A percentile compares a stretch with the other conserved stretches of the same genome.
Conservation (phyloP, 2,888 invertebrate genomes). For the Phalera bucephala region DNA sequence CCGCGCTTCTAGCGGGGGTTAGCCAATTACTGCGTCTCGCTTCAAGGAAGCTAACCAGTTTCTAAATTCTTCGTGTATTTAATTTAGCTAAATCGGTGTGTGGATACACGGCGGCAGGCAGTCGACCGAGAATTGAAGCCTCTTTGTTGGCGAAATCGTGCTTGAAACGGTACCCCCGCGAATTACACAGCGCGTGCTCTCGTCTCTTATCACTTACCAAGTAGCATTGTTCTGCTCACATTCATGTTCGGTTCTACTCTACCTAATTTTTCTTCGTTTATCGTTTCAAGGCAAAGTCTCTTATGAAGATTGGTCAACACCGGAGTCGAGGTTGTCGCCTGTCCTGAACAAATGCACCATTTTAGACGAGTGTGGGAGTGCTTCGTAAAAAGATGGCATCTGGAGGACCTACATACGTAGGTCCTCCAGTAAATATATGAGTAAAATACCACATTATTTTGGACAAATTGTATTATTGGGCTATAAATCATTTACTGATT, state of each 20-base stretch:
- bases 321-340: conserved; percentile 2
- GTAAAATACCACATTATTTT: too few species aligned
- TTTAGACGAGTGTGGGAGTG: too few species aligned
- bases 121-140: conserved; percentile 76
- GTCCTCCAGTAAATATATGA: too few species aligned
- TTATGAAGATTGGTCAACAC: conserved; percentile 13
- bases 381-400: too few species aligned
- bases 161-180: conserved; percentile 66
- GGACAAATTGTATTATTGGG: too few species aligned
- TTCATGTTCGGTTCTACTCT: conserved; percentile 13
- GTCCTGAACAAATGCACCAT: too few species aligned
- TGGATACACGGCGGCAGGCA: conserved; percentile 70
- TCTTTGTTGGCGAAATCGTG: conserved; percentile 72
- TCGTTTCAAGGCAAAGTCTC: conserved; percentile 17
- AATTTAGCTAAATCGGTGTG: conserved; percentile 80
- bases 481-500: too few species aligned
- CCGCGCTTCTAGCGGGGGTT: conserved; percentile 70
- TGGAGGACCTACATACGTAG: too few species aligned
- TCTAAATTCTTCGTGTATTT: conserved; percentile 83
- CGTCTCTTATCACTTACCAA: conserved; percentile 42
- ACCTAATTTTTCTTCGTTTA: conserved; percentile 1
- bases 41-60: conserved; percentile 81
- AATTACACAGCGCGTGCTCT: conserved; percentile 42
- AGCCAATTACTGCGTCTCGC: conserved; percentile 80
- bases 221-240: conserved; percentile 31